Conservation (phyloP, 2,113 vertebrate genomes). For the Tyrannus savana region DNA sequence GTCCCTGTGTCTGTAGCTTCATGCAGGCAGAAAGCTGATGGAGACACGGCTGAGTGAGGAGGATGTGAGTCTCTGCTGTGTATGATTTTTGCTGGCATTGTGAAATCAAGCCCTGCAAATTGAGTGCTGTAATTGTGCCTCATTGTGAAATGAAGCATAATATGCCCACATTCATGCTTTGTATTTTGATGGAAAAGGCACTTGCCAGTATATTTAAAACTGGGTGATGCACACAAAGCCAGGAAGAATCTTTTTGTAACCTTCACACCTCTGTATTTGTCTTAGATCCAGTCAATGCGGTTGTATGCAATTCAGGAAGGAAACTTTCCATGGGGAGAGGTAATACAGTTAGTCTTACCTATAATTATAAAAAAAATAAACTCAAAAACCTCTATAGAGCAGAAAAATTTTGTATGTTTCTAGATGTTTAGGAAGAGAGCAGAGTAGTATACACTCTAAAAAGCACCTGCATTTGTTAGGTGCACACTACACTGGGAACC, state of each 20-base stretch:
- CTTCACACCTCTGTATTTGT: not conserved
- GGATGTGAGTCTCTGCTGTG: not conserved
- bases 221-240: not conserved
- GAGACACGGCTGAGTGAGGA: not conserved
- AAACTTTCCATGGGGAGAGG: not conserved
- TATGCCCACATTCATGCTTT: not conserved
- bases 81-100: not conserved
- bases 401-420: not conserved
- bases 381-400: rapidly evolving
- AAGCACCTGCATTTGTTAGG: not conserved
- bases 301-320: not conserved
- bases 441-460: not conserved
- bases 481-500: not conserved
- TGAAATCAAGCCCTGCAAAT: not conserved
- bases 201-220: not conserved
- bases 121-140: not conserved
- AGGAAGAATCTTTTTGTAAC: not conserved
- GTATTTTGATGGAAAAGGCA: not conserved
- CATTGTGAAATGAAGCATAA: not conserved
- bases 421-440: not conserved
- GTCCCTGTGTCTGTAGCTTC: not conserved
- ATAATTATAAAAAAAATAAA: not conserved
- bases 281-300: not conserved
- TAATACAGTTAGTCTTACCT: not conserved
- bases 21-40: not conserved